phyloP scores from a whole-genome alignment of 2,888 invertebrate genomes.

The Heliconius hortense region DNA sequence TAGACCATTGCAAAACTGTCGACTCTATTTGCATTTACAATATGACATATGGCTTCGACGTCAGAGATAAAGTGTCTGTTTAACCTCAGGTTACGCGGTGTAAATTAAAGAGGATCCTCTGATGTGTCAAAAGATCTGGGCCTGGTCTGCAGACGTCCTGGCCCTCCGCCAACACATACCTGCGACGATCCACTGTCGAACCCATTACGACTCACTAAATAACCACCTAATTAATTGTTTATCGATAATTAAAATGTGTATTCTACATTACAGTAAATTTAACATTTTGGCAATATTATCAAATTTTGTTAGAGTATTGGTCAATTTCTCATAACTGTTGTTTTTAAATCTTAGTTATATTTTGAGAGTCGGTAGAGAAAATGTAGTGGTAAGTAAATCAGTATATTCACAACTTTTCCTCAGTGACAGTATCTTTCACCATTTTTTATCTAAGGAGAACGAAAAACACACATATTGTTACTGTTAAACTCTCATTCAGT shows the following conservation, averaged over 20 bases:
- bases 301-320: background rate
- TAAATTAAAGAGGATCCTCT: slow-evolving; percentile 36
- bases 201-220: slow-evolving; percentile 30
- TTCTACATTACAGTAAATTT: background rate
- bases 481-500: background rate
- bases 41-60: slow-evolving; percentile 26
- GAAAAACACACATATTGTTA: too few relatives aligned
- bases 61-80: slow-evolving; percentile 28
- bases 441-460: too few relatives aligned
- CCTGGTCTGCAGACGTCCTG: slow-evolving; percentile 40
- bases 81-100: slow-evolving; percentile 33
- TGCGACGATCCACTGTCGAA: slow-evolving; percentile 42
- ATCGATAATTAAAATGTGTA: background rate
- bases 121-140: slow-evolving; percentile 41
- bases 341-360: background rate
- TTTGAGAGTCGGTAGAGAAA: background rate
- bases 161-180: slow-evolving; percentile 42
- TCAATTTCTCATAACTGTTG: background rate
- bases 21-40: slow-evolving; percentile 4
- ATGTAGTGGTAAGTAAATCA: background rate
- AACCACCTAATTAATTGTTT: slow-evolving; percentile 17
- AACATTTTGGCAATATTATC: background rate
- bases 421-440: background rate
- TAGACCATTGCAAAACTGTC: slow-evolving; percentile 12
- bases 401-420: background rate